Conservation (phyloP, 2,888 invertebrate species). For the Ophonus ardosiacus region DNA sequence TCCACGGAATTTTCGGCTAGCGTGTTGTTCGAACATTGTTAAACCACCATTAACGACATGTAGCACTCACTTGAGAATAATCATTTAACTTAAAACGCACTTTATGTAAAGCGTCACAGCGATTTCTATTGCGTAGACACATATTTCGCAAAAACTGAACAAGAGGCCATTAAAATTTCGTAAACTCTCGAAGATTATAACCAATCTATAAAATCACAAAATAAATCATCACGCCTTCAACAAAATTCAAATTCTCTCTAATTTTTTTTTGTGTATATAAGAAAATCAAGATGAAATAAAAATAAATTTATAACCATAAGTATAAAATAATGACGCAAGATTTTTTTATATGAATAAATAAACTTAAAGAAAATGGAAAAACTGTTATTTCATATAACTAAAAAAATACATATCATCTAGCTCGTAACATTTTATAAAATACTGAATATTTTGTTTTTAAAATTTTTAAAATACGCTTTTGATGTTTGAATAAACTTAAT, state of each 20-base stretch:
- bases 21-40: constrained; percentile 49
- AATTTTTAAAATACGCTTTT: no score
- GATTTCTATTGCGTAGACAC: constrained; percentile 10
- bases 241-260: not conserved
- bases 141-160: not conserved
- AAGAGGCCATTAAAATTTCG: not conserved
- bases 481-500: no score
- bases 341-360: no score
- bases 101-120: constrained; percentile 27
- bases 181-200: not conserved
- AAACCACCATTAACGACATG: constrained; percentile 35
- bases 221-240: not conserved
- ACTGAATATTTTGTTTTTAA: no score
- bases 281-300: not conserved
- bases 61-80: constrained; percentile 44
- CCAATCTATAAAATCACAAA: not conserved
- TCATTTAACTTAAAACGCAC: constrained; percentile 39
- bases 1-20: constrained; percentile 41
- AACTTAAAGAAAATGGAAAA: no score
- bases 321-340: no score
- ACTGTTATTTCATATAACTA: no score
- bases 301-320: not conserved
- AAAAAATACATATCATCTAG: no score
- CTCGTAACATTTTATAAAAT: no score
- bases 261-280: not conserved